These are phyloP conservation scores for Ditylenchus weischeri DNA, from an alignment of 2,888 invertebrate genomes.

Conservation along the genomic window DNA sequence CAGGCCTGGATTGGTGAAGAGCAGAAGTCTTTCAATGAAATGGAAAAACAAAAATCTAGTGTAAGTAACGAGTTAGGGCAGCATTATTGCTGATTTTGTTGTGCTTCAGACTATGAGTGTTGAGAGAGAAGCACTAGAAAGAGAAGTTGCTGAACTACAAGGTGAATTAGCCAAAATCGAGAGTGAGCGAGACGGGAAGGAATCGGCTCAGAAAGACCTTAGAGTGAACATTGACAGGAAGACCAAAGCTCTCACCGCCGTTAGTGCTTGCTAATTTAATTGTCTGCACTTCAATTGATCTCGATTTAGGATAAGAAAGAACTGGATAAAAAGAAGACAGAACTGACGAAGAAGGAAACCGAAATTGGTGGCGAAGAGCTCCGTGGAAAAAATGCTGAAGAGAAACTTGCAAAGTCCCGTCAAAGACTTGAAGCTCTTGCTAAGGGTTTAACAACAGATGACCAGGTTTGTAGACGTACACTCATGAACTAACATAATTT, in stretches of 20 bases:
- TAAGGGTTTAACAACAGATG: conserved; percentile 76
- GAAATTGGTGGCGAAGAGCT: conserved; percentile 64
- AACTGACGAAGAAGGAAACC: conserved; percentile 39
- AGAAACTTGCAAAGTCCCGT: conserved; percentile 73
- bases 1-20: conserved; percentile 55
- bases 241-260: conserved; percentile 68
- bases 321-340: conserved; percentile 55
- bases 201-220: conserved; percentile 23
- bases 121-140: conserved; percentile 28
- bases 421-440: conserved; percentile 76
- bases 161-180: conserved; percentile 14
- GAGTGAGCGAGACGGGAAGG: conserved; percentile 30
- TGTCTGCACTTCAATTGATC: too few species aligned
- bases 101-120: conserved; percentile 27
- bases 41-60: conserved; percentile 62
- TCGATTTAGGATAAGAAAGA: conserved; percentile 62
- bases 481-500: too few species aligned
- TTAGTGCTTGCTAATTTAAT: conserved; percentile 65
- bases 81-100: background rate
- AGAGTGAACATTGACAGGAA: conserved; percentile 15
- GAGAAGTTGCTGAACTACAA: conserved; percentile 17
- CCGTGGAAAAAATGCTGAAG: conserved; percentile 69
- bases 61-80: background rate
- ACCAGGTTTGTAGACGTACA: conserved; percentile 60
- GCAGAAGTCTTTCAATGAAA: conserved; percentile 67